Evolutionary conservation across 1,140 invertebrate species (phyloP).

Genomic region (Artemia franciscana): DNA sequence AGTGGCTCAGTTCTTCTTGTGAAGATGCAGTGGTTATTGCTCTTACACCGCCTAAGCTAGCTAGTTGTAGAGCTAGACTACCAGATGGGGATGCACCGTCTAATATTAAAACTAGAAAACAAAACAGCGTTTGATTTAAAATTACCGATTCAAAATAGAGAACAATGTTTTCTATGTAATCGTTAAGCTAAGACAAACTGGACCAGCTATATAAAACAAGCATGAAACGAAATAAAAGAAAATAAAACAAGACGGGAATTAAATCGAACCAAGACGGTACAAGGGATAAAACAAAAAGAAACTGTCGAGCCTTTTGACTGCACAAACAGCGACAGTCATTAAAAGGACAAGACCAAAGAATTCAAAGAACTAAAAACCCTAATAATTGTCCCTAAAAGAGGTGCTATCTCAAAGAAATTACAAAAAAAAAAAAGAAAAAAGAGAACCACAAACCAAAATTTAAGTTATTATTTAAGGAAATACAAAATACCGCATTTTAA

Average conservation of each 20-base stretch:
- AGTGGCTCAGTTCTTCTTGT: conserved; percentile 20
- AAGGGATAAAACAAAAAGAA: too few relatives aligned
- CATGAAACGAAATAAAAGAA: too few relatives aligned
- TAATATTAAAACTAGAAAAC: conserved; percentile 20
- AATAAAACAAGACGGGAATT: not conserved
- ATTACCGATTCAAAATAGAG: not conserved
- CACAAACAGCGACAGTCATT: too few relatives aligned
- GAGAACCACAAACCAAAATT: too few relatives aligned
- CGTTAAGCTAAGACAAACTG: not conserved
- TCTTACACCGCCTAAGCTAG: conserved; percentile 25
- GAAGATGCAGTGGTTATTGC: conserved; percentile 22
- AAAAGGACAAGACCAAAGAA: too few relatives aligned
- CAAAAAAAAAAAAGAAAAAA: too few relatives aligned
- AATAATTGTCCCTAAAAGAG: too few relatives aligned
- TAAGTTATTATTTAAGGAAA: too few relatives aligned
- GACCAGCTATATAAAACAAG: not conserved
- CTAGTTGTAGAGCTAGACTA: conserved; percentile 22
- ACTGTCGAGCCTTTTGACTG: too few relatives aligned
- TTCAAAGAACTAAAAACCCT: too few relatives aligned
- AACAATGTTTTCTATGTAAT: not conserved
- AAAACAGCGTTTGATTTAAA: not conserved
- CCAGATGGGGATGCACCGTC: conserved; percentile 25
- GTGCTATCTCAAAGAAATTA: too few relatives aligned
- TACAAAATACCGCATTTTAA: too few relatives aligned
- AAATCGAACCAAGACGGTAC: not conserved